phyloP scores from a whole-genome alignment of 2,888 invertebrate species.

The Cheilosia variabilis region DNA sequence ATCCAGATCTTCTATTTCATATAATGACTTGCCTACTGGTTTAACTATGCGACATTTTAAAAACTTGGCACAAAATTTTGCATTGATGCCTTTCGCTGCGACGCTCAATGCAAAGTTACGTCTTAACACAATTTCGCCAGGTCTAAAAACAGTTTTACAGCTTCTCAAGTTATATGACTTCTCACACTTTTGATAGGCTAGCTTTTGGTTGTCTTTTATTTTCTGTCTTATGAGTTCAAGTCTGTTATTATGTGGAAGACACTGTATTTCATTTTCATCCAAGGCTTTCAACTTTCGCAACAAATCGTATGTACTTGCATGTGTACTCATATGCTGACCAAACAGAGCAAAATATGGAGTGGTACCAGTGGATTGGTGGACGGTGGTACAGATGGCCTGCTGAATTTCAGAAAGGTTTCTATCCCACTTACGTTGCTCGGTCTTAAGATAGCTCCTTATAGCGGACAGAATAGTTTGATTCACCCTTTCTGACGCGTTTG shows the following conservation, averaged over 20 bases:
- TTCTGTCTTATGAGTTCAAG: no score
- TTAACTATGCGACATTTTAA: background rate
- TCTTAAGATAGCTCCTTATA: background rate
- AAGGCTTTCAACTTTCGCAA: background rate
- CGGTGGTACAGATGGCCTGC: background rate
- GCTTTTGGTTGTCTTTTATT: no score
- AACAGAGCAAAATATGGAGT: background rate
- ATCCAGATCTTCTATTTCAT: background rate
- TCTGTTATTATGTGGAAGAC: background rate
- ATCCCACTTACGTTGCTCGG: background rate
- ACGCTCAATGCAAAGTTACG: background rate
- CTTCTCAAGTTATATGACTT: conserved; percentile 13
- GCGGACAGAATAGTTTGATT: conserved; percentile 6
- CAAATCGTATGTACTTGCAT: background rate
- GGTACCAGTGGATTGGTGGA: background rate
- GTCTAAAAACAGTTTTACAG: background rate
- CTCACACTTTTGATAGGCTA: background rate
- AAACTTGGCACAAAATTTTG: conserved; percentile 1
- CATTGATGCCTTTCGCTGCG: conserved; percentile 1
- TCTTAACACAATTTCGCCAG: background rate
- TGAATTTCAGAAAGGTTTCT: background rate
- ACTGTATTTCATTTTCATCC: background rate
- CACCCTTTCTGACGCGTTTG: conserved; percentile 9
- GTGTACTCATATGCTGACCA: background rate
- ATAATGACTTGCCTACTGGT: background rate